Conservation (phyloP, 2,888 invertebrate species). For the Drosophila melanosoma region DNA sequence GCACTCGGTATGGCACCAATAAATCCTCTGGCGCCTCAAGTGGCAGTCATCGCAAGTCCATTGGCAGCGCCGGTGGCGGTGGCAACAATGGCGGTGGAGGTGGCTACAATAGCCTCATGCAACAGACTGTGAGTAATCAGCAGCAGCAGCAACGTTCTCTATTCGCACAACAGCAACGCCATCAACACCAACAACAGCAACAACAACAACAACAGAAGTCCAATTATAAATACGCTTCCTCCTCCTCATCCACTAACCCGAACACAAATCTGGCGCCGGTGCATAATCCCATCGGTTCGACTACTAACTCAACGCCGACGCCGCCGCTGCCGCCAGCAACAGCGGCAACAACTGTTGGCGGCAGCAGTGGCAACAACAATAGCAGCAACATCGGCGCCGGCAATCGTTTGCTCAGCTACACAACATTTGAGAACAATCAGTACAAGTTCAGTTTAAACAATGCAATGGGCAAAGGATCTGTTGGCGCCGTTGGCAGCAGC, state of each 20-base stretch:
- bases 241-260: conserved; percentile 70
- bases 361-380: conserved; percentile 16
- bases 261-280: conserved; percentile 78
- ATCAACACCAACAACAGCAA: conserved; percentile 81
- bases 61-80: conserved; percentile 75
- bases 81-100: conserved; percentile 67
- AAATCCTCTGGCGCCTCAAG: conserved; percentile 85
- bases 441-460: conserved; percentile 85
- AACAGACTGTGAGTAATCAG: conserved; percentile 85
- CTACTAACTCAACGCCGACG: conserved; percentile 51
- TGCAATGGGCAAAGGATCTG: conserved; percentile 70
- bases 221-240: conserved; percentile 77
- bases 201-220: conserved; percentile 78
- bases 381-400: conserved; percentile 54
- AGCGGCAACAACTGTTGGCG: conserved; percentile 13
- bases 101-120: conserved; percentile 82
- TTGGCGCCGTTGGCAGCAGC: conserved; percentile 62
- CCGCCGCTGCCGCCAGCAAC: conserved; percentile 21
- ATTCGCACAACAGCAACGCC: conserved; percentile 80
- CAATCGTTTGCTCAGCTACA: conserved; percentile 84
- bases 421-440: conserved; percentile 85
- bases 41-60: conserved; percentile 84
- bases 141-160: conserved; percentile 82
- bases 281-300: conserved; percentile 68
- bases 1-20: conserved; percentile 87